Conservation (phyloP, 2,113 vertebrate genomes). For the Sylvilagus bachmani region DNA sequence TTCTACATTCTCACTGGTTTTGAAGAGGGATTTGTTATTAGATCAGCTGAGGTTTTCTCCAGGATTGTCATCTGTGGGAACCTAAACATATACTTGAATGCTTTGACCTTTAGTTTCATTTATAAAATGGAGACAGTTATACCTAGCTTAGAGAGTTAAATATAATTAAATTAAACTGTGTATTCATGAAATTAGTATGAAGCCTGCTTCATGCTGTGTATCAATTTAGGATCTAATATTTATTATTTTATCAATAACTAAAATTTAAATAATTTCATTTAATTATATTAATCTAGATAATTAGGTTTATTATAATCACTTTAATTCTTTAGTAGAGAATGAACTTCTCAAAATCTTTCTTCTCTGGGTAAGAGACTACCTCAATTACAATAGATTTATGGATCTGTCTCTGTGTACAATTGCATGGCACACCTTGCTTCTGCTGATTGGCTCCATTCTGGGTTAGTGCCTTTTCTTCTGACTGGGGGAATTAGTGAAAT, state of each 20-base stretch:
- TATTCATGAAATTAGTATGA: neutral
- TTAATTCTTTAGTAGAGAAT: neutral
- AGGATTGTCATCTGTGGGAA: neutral
- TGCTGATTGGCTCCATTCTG: slow-evolving; percentile 69
- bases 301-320: neutral
- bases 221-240: neutral
- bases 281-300: neutral
- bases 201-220: neutral
- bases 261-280: neutral
- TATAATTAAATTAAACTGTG: slow-evolving; percentile 29
- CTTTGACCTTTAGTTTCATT: neutral
- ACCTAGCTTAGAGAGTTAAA: neutral
- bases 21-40: neutral
- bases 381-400: slow-evolving; percentile 60
- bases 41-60: neutral
- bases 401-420: slow-evolving; percentile 32
- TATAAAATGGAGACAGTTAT: slow-evolving; percentile 36
- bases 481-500: slow-evolving; percentile 67
- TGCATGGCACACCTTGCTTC: neutral
- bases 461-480: slow-evolving; percentile 70
- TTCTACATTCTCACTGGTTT: neutral
- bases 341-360: slow-evolving; percentile 1
- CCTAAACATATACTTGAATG: neutral
- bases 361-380: neutral
- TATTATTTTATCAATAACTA: neutral